Conservation (phyloP, 1,140 invertebrate species). For the Leptinotarsa texana region DNA sequence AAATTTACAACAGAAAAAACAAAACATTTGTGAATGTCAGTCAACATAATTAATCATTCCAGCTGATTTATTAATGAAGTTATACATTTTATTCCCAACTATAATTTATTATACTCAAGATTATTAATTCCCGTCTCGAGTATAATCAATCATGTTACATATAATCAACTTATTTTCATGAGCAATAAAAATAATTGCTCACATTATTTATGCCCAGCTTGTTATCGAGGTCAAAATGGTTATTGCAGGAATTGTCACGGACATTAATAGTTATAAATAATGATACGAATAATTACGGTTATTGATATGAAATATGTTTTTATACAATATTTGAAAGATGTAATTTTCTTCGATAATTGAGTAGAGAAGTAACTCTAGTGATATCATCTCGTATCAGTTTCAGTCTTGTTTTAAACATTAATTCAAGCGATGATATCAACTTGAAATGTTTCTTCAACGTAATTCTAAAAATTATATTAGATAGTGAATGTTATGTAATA, state of each 20-base stretch:
- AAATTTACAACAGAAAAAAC: constrained; percentile 5
- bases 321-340: not conserved
- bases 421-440: too few relatives aligned
- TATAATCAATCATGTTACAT: constrained; percentile 24
- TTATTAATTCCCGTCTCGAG: constrained; percentile 23
- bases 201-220: constrained; percentile 22
- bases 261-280: constrained; percentile 1
- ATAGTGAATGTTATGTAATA: too few relatives aligned
- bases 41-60: constrained; percentile 19
- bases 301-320: not conserved
- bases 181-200: constrained; percentile 29
- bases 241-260: constrained; percentile 7
- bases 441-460: too few relatives aligned
- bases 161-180: constrained; percentile 25
- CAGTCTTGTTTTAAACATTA: too few relatives aligned
- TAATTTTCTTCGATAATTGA: too few relatives aligned
- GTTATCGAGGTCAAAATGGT: constrained; percentile 25
- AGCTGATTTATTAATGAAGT: constrained; percentile 22
- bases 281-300: constrained; percentile 9
- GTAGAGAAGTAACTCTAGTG: too few relatives aligned
- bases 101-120: constrained; percentile 24
- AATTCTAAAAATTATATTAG: too few relatives aligned
- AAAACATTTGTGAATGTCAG: constrained; percentile 23
- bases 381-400: too few relatives aligned
- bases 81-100: constrained; percentile 22